Evolutionary conservation across 2,113 vertebrate species (phyloP).

Genomic region (Serilophus lunatus): DNA sequence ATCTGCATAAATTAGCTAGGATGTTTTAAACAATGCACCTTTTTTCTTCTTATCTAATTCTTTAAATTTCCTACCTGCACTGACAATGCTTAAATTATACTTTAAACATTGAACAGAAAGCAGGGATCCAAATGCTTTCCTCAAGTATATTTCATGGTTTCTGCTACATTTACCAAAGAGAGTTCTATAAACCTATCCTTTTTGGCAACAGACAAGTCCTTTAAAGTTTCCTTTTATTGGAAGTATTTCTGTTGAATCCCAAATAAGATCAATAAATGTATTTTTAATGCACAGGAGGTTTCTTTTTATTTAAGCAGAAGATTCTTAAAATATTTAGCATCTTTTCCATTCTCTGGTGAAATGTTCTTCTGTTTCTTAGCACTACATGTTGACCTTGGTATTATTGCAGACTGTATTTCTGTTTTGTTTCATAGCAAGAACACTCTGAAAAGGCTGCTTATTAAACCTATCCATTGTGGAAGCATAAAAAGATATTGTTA

Average conservation of each 20-base stretch:
- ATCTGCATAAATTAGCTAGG: not conserved
- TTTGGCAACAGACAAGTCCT: not conserved
- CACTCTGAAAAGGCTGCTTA: not conserved
- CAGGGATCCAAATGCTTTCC: not conserved
- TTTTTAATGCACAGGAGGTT: conserved; percentile 8
- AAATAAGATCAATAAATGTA: conserved; percentile 19
- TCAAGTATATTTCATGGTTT: not conserved
- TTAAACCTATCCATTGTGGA: conserved; percentile 27
- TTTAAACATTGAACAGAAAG: not conserved
- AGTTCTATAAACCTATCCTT: not conserved
- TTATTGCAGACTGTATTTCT: conserved; percentile 27
- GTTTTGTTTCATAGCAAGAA: not conserved
- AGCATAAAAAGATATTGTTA: not conserved
- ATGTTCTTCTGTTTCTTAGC: not conserved
- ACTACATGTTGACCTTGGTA: not conserved
- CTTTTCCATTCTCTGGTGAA: not conserved
- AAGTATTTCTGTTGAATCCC: conserved; percentile 6
- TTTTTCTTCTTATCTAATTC: not conserved
- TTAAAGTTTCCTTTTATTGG: not conserved
- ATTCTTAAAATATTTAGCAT: conserved; percentile 59
- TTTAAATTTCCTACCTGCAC: not conserved
- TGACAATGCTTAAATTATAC: not conserved
- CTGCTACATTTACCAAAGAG: not conserved
- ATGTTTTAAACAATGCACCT: not conserved
- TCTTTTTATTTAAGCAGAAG: conserved; percentile 27